These are phyloP conservation scores for Megalonaias nervosa DNA, from an alignment of 1,140 invertebrate species.

Conservation along the genomic window DNA sequence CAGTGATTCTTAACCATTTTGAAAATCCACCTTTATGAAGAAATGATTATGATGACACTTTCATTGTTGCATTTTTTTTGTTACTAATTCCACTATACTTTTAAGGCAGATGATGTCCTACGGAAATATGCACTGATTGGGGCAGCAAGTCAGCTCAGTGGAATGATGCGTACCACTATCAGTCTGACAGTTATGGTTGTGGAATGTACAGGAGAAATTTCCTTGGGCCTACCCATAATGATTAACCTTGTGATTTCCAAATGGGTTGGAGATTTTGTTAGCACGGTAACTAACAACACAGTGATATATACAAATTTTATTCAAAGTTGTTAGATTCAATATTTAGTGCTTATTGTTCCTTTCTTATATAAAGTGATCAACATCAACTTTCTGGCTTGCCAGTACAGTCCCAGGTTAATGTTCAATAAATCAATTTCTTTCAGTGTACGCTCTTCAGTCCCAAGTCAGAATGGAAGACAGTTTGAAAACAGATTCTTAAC, in stretches of 20 bases:
- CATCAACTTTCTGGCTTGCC: no score
- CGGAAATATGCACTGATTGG: constrained; percentile 97
- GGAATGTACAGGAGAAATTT: constrained; percentile 95
- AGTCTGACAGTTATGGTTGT: constrained; percentile 96
- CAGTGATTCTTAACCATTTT: no score
- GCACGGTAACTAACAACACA: constrained; percentile 78
- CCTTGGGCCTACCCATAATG: constrained; percentile 87
- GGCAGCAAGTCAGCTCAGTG: constrained; percentile 93
- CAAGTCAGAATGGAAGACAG: no score
- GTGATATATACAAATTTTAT: no score
- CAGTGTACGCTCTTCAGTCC: no score
- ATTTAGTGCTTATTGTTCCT: not conserved
- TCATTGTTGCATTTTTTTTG: no score
- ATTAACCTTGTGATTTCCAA: constrained; percentile 93
- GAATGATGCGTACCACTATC: constrained; percentile 97
- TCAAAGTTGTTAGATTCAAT: not conserved
- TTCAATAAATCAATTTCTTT: no score
- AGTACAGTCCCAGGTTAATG: no score
- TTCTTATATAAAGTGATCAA: no score
- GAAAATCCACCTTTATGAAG: no score
- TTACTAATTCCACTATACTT: not conserved
- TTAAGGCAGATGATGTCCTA: constrained; percentile 76
- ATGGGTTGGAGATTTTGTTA: constrained; percentile 98
- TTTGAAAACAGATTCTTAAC: no score
- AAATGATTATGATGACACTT: no score